Evolutionary conservation across 2,797 vertebrate species (phyloP).

Genomic region (Ctenopoma kingsleyae): DNA sequence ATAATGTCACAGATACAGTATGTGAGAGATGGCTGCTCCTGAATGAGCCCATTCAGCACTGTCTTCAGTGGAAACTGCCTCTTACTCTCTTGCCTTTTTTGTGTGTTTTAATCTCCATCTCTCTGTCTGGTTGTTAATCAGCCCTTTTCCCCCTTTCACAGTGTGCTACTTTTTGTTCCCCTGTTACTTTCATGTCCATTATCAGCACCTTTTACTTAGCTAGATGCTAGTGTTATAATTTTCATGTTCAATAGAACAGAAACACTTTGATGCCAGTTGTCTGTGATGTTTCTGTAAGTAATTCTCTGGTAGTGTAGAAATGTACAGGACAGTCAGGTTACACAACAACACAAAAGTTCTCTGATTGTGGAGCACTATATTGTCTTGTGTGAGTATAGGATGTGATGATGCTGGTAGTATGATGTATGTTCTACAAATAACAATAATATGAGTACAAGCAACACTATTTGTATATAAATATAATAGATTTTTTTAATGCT

Average conservation of each 20-base stretch:
- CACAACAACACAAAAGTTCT: not conserved
- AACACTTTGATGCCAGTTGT: not conserved
- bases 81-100: not conserved
- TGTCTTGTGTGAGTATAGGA: not conserved
- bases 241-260: conserved; percentile 6
- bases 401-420: not conserved
- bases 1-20: conserved; percentile 70
- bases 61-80: conserved; percentile 16
- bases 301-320: not conserved
- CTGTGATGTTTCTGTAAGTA: conserved; percentile 7
- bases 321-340: not conserved
- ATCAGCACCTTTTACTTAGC: not conserved
- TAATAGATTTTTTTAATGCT: too few species aligned
- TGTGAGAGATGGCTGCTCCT: conserved; percentile 40
- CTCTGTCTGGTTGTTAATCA: conserved; percentile 40
- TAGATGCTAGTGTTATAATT: not conserved
- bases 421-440: too few species aligned
- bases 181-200: conserved; percentile 16
- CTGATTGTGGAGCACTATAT: not conserved
- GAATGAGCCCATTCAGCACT: conserved; percentile 30
- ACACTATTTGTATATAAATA: too few species aligned
- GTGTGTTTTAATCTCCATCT: conserved; percentile 20
- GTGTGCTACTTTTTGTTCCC: conserved; percentile 1
- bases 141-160: not conserved
- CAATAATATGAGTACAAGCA: too few species aligned